Base-by-base conservation (phyloP, 2,888 invertebrate species). In the Ethmia dodecea region DNA sequence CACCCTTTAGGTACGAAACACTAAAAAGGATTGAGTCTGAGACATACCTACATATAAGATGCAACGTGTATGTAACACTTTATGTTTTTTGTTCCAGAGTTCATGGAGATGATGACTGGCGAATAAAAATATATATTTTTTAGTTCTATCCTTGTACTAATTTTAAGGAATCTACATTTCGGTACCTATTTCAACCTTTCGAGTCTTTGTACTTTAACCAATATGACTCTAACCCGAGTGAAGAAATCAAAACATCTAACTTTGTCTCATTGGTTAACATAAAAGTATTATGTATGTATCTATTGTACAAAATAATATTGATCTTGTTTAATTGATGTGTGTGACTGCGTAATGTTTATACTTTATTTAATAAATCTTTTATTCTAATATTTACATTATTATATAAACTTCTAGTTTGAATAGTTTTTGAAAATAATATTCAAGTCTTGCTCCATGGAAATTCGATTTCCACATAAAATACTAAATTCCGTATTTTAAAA, bases 41-140 rank as follows among this genome's bases (percentile, higher is more conserved):
- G n/a, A n/a, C n/a, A n/a, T n/a, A n/a, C n/a, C n/a, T n/a, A n/a
- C n/a, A n/a, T n/a, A n/a, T n/a, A n/a, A n/a, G n/a, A n/a, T n/a
- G n/a, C n/a, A n/a, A n/a, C n/a, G n/a, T n/a, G n/a, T n/a, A n/a
- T n/a, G n/a, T n/a, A n/a, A n/a, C n/a, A n/a, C n/a, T n/a, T n/a
- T n/a, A n/a, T n/a, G 14, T 25, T 43, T 45, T 10, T 78, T 83
- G 71, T 93, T 92, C 52, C 91, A 95, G 95, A 95, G 90, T 95
- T 95, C 88, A 95, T 95, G 95, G 95, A 95, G 81, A 95, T 96
- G 95, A 96, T 96, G 95, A 95, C 95, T 49, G 95, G 95, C 79
- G 94, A 95, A 91, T 94, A 93, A 91, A 70, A 60, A 52, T 59
- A 42, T 64, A 60, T 49, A n/a, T n/a, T n/a, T n/a, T n/a, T n/a